Evolutionary conservation across 2,888 invertebrate genomes (phyloP), one percentile per base, ranked within the genome.

Genomic region (Cantharis rustica): DNA sequence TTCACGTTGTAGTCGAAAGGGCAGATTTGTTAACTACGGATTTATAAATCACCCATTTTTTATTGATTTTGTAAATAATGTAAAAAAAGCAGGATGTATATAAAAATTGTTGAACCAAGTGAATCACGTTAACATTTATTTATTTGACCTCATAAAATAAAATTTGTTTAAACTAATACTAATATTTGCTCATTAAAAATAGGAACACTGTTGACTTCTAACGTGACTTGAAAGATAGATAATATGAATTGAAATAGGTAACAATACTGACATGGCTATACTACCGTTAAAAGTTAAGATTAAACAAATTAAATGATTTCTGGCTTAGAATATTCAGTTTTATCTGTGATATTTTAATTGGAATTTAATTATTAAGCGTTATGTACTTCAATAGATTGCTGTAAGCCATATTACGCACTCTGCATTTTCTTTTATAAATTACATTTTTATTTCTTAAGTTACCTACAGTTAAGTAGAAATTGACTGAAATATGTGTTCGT

Each of bases 1-100:
- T 96, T 83, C 94, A 95, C 87, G 94, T 96, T 84, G 94, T 96
- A 86, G 93, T 95, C 81, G 96, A 96, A 89, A 92, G 94, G 87
- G 94, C 95, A 66, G 95, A 95, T 88, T 92, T 95, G 69, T 89
- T 95, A 76, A 95, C 95, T 81, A 95, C 95, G 81, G 94, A 95
- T 88, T 91, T 95, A 87, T 93, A 89, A 88, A 72, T 61, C 16
- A 23, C 1, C 23, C 23, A 61, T 31, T 17, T 62, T 61, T 31
- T 31, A 13, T 31, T 47, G 68, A 17, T 66, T 31, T 26, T 69
- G 27, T 69, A 69, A 69, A 31, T 69, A 69, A 13, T 69, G 16
- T 66, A 20, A 66, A 66, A 23, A 66, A 66, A 47, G n/a, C 47
- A 47, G 47, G 47, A 47, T 20, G 16, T 66, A 23, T 20, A n/a